Base-by-base conservation (phyloP, 2,797 vertebrate species). In the Avahi laniger region DNA sequence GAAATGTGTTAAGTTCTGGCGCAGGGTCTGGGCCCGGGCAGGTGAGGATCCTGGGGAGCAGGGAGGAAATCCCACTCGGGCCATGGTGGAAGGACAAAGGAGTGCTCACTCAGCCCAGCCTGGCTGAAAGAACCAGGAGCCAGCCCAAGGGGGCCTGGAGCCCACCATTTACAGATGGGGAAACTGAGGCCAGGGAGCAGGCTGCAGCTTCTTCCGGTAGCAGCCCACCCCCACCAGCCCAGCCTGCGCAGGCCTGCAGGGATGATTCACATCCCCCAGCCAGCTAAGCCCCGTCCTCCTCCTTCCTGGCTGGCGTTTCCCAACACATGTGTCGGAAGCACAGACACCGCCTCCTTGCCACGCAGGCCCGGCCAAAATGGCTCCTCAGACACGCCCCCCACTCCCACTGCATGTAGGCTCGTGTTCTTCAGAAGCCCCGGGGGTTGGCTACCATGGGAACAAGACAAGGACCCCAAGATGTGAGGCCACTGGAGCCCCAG, bases 311-410 rank as follows among this genome's bases (percentile, higher is more conserved):
- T 30, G 20, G 75, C 17, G 2, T 13, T 80, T 89, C 86, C 92
- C 83, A 46, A 15, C 92, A 26, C 33, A 78, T 94, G 93, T 57
- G 54, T 59, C 14, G 3, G 46, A 89, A 50, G 72, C 50, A 15
- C 67, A 79, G 80, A 20, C 63, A 10, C 92, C 20, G 22, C 94
- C 96, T 76, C 79, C 75, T 46, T 95, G 96, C 96, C 97, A 96
- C 95, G 93, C 95, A 96, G 63, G 78, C 94, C 91, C 7, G 69
- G 76, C 96, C 89, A 97, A 95, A 48, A 96, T 94, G 94, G 96
- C 91, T 86, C 85, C 95, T 18, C 54, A 65, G 91, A 75, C 72
- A 81, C 82, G 2, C 89, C 41, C 67, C 52, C 48, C 52, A 26
- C 8, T 5, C 43, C 33, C 65, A n/a, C 61, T 61, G 11, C 17